Percentiles rank a stretch among this genome's conserved stretches.
These are phyloP conservation scores for Vimba vimba DNA, from an alignment of 2,113 vertebrate genomes.

Conservation along the genomic window DNA sequence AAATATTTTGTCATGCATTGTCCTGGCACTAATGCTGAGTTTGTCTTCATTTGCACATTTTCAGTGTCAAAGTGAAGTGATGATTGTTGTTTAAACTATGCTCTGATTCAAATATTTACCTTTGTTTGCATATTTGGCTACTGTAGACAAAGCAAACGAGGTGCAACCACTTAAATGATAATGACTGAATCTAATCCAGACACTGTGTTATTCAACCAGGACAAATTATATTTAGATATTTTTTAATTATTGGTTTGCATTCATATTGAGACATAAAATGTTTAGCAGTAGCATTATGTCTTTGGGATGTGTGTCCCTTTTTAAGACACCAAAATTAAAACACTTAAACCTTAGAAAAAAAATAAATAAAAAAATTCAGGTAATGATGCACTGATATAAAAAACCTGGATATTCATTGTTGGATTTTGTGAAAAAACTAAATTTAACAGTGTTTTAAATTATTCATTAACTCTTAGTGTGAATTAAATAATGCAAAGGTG, in stretches of 20 bases:
- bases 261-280: background rate
- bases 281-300: background rate
- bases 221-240: background rate
- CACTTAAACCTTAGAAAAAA: background rate
- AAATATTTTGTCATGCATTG: conserved; percentile 26
- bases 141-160: conserved; percentile 57
- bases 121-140: conserved; percentile 58
- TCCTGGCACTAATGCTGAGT: conserved; percentile 31
- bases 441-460: no score
- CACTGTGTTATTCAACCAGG: conserved; percentile 9
- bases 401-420: background rate
- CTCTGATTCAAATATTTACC: conserved; percentile 33
- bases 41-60: conserved; percentile 42
- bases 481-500: no score
- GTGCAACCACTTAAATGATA: conserved; percentile 71
- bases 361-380: no score
- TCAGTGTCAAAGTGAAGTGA: conserved; percentile 24
- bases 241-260: background rate
- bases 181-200: conserved; percentile 36
- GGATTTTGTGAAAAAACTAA: no score
- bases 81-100: conserved; percentile 10
- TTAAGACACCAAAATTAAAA: background rate
- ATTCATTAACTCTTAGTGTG: no score
- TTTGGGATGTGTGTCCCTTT: no score
- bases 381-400: background rate